Evolutionary conservation across 2,888 invertebrate genomes (phyloP), one percentile per base, ranked within the genome.

Genomic region (Piscicola geometra): DNA sequence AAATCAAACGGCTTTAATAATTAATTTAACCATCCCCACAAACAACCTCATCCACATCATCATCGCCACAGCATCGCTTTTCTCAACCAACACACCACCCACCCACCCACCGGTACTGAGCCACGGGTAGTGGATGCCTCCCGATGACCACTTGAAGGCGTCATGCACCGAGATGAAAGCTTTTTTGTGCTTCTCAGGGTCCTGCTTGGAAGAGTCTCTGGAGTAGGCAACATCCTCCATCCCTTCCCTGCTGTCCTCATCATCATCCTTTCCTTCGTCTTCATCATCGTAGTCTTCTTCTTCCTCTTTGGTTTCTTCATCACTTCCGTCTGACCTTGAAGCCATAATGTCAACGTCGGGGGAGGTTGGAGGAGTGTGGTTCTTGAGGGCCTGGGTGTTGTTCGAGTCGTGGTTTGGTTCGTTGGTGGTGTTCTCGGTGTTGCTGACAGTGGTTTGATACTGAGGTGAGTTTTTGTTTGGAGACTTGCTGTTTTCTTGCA

Each of bases 51-150:
- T 15, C 5, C 41, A 41, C 41, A 5, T 41, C 41, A 41, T 9
- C 41, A 41, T n/a, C n/a, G n/a, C n/a, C n/a, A n/a, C n/a, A n/a
- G n/a, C n/a, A n/a, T n/a, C n/a, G n/a, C n/a, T n/a, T n/a, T n/a
- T n/a, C n/a, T n/a, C n/a, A 41, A 41, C 41, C 41, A 41, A 41
- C 41, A 41, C 41, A 41, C 41, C 41, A 41, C 41, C 5, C 41
- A 41, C 41, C 5, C 60, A 56, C 60, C 12, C 9, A 66, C 73
- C 60, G 60, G 52, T 50, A 21, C 71, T 50, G 30, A 71, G 71
- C 71, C 71, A 71, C 28, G 71, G 71, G 52, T 71, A 71, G 71
- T 71, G 71, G 9, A 71, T 33, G 32, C 71, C 71, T 3, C 52
- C 52, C 1, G 71, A 50, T 15, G 71, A 71, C 71, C 71, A 71